Evolutionary conservation across 2,888 invertebrate species (phyloP), one percentile per base, ranked within the genome.

Genomic region (Actias luna): DNA sequence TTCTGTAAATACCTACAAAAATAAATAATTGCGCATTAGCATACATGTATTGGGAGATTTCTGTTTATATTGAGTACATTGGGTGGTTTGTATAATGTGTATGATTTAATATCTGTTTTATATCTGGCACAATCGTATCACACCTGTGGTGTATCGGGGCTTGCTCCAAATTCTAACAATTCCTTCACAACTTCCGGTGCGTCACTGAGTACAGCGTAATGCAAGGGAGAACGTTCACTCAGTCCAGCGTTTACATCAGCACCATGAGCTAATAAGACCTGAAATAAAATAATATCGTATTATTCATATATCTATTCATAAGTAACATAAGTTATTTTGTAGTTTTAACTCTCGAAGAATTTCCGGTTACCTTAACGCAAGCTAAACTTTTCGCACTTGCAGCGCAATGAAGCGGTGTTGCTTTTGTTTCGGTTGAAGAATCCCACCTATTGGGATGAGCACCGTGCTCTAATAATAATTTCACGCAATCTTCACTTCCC

Each of bases 121-220:
- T 66, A 59, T 69, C 61, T 64, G 35, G 39, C 16, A 25, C 10
- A 42, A 36, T 36, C 35, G 50, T 16, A 61, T 70, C 80, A 62
- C 78, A 95, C 96, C 93, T 97, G 97, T 31, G 96, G 95, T 63
- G 96, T 96, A 78, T 98, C 97, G 29, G 98, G 96, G 77, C 94
- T 95, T 3, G 98, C 98, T 59, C 97, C 97, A 68, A 95, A 94
- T 71, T 95, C 94, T 61, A 98, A 83, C 67, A 98, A 89, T 69
- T 94, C 93, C 76, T 94, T 93, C 2, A 96, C 96, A 74, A 97
- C 97, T 68, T 96, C 95, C 63, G 94, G 90, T 14, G 95, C 95
- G 76, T 95, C 94, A 76, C 95, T 96, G 70, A 96, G 94, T 61
- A 97, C 97, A 0, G 98, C 98, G 81, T 96, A 97, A 82, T 97